phyloP scores from a whole-genome alignment of 2,113 vertebrate species.

The Penelope pileata region DNA sequence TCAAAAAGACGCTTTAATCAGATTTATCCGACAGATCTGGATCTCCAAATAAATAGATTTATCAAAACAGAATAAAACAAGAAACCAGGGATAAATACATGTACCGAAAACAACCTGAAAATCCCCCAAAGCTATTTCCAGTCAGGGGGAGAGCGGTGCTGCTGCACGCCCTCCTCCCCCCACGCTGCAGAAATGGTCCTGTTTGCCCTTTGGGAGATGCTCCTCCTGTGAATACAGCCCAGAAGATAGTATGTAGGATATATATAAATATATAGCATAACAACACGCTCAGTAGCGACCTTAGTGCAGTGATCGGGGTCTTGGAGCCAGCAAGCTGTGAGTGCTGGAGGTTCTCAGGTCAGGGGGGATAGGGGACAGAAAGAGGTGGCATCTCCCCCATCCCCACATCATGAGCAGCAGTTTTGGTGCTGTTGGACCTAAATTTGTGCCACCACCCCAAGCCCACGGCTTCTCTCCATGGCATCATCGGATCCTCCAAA shows the following conservation, averaged over 20 bases:
- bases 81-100: slow-evolving; percentile 45
- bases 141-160: neutral
- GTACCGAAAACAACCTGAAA: slow-evolving; percentile 26
- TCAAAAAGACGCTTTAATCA: slow-evolving; percentile 63
- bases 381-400: neutral
- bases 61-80: slow-evolving; percentile 52
- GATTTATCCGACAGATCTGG: slow-evolving; percentile 47
- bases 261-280: slow-evolving; percentile 27
- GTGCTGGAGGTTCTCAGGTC: neutral
- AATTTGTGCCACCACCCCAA: neutral
- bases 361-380: neutral
- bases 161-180: neutral
- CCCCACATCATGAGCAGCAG: neutral
- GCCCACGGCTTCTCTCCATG: neutral
- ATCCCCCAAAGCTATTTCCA: slow-evolving; percentile 48
- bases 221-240: slow-evolving; percentile 36
- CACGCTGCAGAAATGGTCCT: slow-evolving; percentile 22
- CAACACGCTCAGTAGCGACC: neutral
- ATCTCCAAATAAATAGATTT: slow-evolving; percentile 78
- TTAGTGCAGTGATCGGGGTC: neutral
- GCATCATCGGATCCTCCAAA: neutral
- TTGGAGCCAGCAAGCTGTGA: neutral
- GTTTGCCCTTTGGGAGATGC: neutral
- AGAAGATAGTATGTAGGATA: slow-evolving; percentile 53
- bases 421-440: neutral